phyloP scores from a whole-genome alignment of 2,113 vertebrate species.

The Vanacampus margaritifer region DNA sequence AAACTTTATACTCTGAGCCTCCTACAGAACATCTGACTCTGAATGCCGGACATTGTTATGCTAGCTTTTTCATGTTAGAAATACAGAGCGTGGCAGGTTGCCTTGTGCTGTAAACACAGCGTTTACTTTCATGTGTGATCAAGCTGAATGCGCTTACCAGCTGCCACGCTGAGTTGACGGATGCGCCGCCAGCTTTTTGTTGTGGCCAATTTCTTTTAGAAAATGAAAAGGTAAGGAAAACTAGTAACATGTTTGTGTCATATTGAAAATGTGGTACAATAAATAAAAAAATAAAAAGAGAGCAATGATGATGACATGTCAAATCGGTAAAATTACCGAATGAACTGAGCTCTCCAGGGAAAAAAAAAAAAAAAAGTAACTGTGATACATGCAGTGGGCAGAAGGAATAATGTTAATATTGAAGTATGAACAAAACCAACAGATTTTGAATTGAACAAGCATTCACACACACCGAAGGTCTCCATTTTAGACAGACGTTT shows the following conservation, averaged over 20 bases:
- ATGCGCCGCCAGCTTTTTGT: background rate
- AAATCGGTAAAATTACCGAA: too few relatives aligned
- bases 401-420: too few relatives aligned
- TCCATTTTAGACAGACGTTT: too few relatives aligned
- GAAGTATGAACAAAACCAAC: too few relatives aligned
- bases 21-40: slow-evolving; percentile 34
- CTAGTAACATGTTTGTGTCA: background rate
- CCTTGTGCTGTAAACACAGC: background rate
- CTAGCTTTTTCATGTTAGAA: slow-evolving; percentile 6
- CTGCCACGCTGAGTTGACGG: background rate
- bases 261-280: too few relatives aligned
- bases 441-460: too few relatives aligned
- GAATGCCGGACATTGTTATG: slow-evolving; percentile 18
- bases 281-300: too few relatives aligned
- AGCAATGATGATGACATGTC: too few relatives aligned
- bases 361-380: too few relatives aligned
- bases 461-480: too few relatives aligned
- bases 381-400: too few relatives aligned
- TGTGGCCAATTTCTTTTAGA: background rate
- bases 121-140: slow-evolving; percentile 10
- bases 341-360: too few relatives aligned
- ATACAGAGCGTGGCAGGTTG: background rate
- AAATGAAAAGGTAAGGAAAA: background rate
- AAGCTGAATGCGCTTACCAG: background rate
- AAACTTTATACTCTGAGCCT: slow-evolving; percentile 14